Conservation (phyloP, 2,113 vertebrate species). For the Corynorhinus townsendii region DNA sequence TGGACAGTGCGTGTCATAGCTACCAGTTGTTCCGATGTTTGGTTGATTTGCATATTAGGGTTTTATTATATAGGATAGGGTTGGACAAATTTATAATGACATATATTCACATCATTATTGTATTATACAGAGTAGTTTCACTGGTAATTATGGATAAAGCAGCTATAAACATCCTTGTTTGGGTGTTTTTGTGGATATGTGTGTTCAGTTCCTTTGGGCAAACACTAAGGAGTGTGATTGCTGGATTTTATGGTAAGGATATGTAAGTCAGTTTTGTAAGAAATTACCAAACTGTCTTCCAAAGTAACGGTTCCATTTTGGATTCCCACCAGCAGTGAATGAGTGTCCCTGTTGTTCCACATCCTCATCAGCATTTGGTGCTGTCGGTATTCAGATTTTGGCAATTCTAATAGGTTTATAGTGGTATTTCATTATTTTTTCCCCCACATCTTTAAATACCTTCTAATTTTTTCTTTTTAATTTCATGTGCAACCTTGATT, state of each 20-base stretch:
- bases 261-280: neutral
- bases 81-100: neutral
- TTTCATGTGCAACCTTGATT: neutral
- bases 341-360: neutral
- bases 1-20: too few species aligned
- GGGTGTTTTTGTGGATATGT: neutral
- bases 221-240: neutral
- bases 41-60: too few species aligned
- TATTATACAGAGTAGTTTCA: neutral
- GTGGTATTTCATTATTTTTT: neutral
- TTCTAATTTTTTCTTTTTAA: neutral
- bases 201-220: neutral
- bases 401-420: neutral
- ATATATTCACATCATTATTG: neutral
- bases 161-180: neutral
- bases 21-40: rapidly evolving
- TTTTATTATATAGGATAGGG: too few species aligned
- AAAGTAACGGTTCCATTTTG: neutral
- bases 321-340: neutral
- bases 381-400: neutral
- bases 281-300: neutral
- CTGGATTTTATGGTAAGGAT: neutral
- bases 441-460: neutral
- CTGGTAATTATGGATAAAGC: neutral
- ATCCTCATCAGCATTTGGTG: neutral